Evolutionary conservation across 2,797 vertebrate species (phyloP).

Genomic region (Petrocephalus schoutedeni): DNA sequence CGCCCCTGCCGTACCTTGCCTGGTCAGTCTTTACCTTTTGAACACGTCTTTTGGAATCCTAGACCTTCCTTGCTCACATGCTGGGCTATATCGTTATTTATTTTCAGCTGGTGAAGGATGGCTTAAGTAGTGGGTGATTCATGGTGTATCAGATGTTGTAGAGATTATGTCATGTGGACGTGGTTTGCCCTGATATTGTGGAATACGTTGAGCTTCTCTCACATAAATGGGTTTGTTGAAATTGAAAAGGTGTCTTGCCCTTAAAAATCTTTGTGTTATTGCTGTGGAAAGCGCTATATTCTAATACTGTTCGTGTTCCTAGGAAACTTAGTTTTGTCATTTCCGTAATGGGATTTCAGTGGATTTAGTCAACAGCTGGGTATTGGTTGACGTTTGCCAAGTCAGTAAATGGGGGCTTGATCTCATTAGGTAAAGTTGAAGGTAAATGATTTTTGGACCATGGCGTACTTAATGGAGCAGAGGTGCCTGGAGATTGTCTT

Average conservation of each 20-base stretch:
- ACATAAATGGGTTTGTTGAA: neutral
- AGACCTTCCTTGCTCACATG: neutral
- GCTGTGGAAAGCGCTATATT: neutral
- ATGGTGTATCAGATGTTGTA: neutral
- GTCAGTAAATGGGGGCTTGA: neutral
- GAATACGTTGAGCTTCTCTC: neutral
- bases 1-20: neutral
- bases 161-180: neutral
- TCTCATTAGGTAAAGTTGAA: neutral
- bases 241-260: neutral
- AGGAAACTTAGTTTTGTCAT: neutral
- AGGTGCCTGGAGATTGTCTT: neutral
- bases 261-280: neutral
- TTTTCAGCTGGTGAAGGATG: neutral
- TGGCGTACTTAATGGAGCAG: neutral
- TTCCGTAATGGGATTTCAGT: neutral
- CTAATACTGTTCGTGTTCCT: neutral
- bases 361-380: neutral
- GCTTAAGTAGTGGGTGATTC: neutral
- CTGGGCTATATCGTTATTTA: neutral
- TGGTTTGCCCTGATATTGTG: neutral
- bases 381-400: neutral
- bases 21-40: neutral
- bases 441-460: neutral
- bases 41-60: neutral